Percentiles rank a stretch among this genome's conserved stretches.
Evolutionary conservation across 2,888 invertebrate genomes (phyloP).

Genomic region (Noctua janthina): DNA sequence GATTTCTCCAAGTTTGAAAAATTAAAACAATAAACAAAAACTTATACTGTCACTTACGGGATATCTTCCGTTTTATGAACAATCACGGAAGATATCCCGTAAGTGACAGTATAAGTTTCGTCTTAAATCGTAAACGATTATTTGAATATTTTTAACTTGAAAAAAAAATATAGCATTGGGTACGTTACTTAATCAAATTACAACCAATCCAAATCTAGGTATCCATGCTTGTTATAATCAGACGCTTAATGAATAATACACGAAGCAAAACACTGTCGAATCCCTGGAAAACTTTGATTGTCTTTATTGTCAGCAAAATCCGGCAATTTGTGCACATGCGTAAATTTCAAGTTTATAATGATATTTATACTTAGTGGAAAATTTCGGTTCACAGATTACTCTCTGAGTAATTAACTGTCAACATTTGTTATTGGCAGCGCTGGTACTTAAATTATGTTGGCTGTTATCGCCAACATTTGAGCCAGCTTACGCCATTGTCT

Average conservation of each 20-base stretch:
- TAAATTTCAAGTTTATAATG: conserved; percentile 19
- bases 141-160: too few species aligned
- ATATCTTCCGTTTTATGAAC: too few species aligned
- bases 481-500: background rate
- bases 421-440: conserved; percentile 22
- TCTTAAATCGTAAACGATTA: too few species aligned
- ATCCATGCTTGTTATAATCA: background rate
- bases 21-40: too few species aligned
- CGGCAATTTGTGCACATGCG: background rate
- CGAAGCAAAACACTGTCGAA: background rate
- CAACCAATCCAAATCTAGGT: background rate
- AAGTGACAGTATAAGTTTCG: too few species aligned
- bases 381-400: conserved; percentile 5
- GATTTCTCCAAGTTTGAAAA: too few species aligned
- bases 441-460: background rate
- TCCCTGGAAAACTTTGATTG: background rate
- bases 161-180: background rate
- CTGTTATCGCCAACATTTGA: background rate
- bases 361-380: conserved; percentile 11
- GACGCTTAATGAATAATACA: background rate
- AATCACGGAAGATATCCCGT: too few species aligned
- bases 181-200: background rate
- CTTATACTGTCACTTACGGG: too few species aligned
- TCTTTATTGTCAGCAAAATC: conserved; percentile 7
- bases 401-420: conserved; percentile 43